phyloP scores from a whole-genome alignment of 2,888 invertebrate species.

The Diabrotica balteata region DNA sequence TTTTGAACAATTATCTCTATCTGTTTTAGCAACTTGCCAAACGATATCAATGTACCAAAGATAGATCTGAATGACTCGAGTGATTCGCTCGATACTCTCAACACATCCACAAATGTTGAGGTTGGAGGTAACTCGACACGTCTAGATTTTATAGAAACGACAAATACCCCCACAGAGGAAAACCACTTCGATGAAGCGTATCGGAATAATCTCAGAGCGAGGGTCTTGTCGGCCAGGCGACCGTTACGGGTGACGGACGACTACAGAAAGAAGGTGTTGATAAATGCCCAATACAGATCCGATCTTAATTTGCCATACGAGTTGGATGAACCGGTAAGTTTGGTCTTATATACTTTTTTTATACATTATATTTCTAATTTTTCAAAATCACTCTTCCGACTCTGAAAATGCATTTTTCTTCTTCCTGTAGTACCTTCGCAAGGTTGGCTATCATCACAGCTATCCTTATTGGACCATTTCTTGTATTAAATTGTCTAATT shows the following conservation, averaged over 20 bases:
- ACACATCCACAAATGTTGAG: constrained; percentile 51
- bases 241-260: constrained; percentile 46
- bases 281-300: constrained; percentile 39
- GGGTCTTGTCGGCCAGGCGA: constrained; percentile 45
- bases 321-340: constrained; percentile 42
- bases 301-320: constrained; percentile 37
- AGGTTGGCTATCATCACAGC: too few species aligned
- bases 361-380: too few species aligned
- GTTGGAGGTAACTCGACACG: constrained; percentile 53
- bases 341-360: too few species aligned
- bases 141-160: constrained; percentile 43
- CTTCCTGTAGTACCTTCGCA: too few species aligned
- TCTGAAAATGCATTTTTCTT: too few species aligned
- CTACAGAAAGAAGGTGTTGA: constrained; percentile 42
- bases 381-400: too few species aligned
- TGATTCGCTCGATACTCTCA: constrained; percentile 39
- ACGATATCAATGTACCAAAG: constrained; percentile 22
- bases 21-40: constrained; percentile 13
- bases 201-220: constrained; percentile 4
- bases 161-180: constrained; percentile 33
- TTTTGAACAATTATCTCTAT: too few species aligned
- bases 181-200: constrained; percentile 45
- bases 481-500: too few species aligned
- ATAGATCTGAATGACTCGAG: constrained; percentile 39
- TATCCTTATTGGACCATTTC: too few species aligned